These are phyloP conservation scores for Tiphia femorata DNA, from an alignment of 2,888 invertebrate species.

Conservation along the genomic window DNA sequence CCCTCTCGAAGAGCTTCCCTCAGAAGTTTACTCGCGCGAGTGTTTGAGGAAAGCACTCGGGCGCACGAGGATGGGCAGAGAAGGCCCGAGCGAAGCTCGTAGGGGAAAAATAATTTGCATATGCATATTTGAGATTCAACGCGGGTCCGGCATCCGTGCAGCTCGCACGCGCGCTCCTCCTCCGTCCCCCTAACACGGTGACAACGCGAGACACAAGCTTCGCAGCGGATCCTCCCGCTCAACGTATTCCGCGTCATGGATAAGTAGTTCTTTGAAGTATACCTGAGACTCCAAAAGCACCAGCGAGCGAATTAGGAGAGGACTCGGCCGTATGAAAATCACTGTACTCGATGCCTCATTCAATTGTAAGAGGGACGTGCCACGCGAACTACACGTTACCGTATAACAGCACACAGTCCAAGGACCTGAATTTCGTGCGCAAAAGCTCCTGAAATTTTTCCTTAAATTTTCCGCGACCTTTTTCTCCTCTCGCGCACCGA, in stretches of 20 bases:
- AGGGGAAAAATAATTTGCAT: conserved; percentile 46
- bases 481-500: no score
- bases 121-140: conserved; percentile 38
- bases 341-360: no score
- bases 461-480: no score
- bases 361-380: no score
- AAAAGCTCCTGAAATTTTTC: no score
- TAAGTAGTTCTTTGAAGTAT: no score
- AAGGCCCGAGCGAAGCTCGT: not conserved
- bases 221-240: not conserved
- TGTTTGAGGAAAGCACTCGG: conserved; percentile 34
- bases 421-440: no score
- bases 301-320: no score
- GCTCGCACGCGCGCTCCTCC: not conserved
- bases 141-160: conserved; percentile 5
- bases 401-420: no score
- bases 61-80: conserved; percentile 18
- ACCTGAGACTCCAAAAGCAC: no score
- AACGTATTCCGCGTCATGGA: not conserved
- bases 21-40: conserved; percentile 18
- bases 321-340: no score
- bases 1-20: conserved; percentile 24
- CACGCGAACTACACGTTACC: no score
- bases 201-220: not conserved
- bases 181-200: not conserved